Evolutionary conservation across 2,113 vertebrate genomes (phyloP).

Genomic region (Alaudala cheleensis): DNA sequence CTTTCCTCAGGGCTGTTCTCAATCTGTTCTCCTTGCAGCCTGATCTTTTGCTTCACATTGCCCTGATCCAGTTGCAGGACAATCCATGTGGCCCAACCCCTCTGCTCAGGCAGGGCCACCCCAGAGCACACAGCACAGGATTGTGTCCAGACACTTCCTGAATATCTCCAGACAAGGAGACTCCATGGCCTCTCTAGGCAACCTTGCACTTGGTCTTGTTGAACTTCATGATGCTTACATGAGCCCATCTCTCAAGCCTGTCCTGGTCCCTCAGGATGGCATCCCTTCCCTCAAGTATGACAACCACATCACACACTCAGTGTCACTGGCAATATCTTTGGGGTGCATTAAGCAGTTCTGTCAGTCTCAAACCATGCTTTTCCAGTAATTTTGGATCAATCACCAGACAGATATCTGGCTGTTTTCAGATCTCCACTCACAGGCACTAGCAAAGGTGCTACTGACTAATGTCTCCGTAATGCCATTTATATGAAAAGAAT

Average conservation of each 20-base stretch:
- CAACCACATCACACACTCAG: not conserved
- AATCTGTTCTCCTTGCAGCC: not conserved
- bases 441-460: not conserved
- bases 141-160: not conserved
- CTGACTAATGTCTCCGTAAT: not conserved
- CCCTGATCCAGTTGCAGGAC: not conserved
- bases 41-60: not conserved
- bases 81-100: not conserved
- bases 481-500: not conserved
- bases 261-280: no score
- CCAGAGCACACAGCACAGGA: not conserved
- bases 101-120: not conserved
- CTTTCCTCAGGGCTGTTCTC: not conserved
- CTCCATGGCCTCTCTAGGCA: not conserved
- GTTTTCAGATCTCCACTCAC: not conserved
- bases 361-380: not conserved
- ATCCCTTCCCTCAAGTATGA: not conserved
- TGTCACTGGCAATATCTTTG: not conserved
- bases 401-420: not conserved
- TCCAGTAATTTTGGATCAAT: not conserved
- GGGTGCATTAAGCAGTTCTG: not conserved
- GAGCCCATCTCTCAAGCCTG: not conserved
- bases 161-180: not conserved
- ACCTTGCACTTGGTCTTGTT: not conserved
- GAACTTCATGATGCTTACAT: fast-evolving